Percentiles rank a stretch among this genome's conserved stretches.
Conservation (phyloP, 2,888 invertebrate species). For the Hydriomena furcata region DNA sequence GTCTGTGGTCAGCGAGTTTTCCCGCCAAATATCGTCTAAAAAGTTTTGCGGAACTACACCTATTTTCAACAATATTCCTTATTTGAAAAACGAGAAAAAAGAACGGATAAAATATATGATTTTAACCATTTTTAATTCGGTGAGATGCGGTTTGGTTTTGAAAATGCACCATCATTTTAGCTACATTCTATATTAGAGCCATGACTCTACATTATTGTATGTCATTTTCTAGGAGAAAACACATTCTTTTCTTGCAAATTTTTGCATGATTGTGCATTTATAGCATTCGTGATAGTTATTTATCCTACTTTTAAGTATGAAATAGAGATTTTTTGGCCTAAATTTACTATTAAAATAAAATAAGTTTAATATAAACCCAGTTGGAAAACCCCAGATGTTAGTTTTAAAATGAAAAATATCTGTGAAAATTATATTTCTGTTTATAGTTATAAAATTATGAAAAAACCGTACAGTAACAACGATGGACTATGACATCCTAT, state of each 20-base stretch:
- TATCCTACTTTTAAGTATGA: too few species aligned
- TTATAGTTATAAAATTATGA: constrained; percentile 24
- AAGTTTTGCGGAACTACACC: too few species aligned
- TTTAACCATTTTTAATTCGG: too few species aligned
- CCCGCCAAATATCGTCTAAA: too few species aligned
- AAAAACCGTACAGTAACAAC: constrained; percentile 27
- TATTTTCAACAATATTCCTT: too few species aligned
- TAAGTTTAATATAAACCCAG: too few species aligned
- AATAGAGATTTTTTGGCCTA: too few species aligned
- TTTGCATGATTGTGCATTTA: constrained; percentile 10
- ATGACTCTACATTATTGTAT: constrained; percentile 5
- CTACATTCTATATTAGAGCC: too few species aligned
- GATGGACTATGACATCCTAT: constrained; percentile 53
- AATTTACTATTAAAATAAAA: too few species aligned
- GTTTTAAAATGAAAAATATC: constrained; percentile 26
- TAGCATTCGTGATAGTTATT: background rate
- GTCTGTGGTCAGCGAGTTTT: too few species aligned
- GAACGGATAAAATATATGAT: too few species aligned
- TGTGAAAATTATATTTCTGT: constrained; percentile 34
- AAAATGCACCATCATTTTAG: background rate
- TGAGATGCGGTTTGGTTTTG: background rate
- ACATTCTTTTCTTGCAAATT: background rate
- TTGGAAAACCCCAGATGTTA: constrained; percentile 33
- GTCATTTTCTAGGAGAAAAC: constrained; percentile 1
- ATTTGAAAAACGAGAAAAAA: too few species aligned